Evolutionary conservation across 2,113 vertebrate species (phyloP), one percentile per base, ranked within the genome.

Genomic region (Thamnaconus septentrionalis): DNA sequence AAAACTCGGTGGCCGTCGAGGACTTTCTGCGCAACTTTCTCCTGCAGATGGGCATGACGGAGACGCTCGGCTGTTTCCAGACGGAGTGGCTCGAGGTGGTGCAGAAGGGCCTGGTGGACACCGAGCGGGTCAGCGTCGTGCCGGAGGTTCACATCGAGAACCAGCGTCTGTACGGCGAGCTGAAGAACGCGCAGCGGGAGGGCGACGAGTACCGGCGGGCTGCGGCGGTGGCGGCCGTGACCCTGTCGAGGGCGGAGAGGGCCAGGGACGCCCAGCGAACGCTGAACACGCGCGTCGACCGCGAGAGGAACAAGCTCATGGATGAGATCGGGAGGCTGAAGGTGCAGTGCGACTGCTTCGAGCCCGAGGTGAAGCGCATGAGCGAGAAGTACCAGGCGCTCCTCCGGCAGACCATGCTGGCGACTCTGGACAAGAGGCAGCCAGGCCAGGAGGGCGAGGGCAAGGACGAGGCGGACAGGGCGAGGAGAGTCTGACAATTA

Each of bases 21-120:
- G 93, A 94, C 69, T 98, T 94, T 80, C 68, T 98, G 41, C 92
- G 93, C 78, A 96, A 92, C 85, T 98, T 95, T 69, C 91, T 99
- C n/a, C 85, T 90, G 59, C 93, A 93, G 76, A 64, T 91, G 90
- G 92, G 88, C 45, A 97, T 99, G 97, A 86, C 65, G 39, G 92
- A 91, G 79, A 98, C 97, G 3, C 86, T 98, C 4, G 76, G 95
- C 54, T 95, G 93, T 83, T 98, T 98, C 78, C 94, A 98, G 41
- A 91, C 83, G 0, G 96, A 99, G 92, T 96, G 96, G 96, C 92
- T 91, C 6, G 95, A 96, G 56, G 79, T 94, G 68, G 56, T 79
- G 18, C 79, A 94, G 58, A 94, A 85, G 65, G 94, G 93, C n/a
- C 5, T 70, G 9, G n/a, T 93, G 9, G 70, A 83, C n/a, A 8